Evolutionary conservation across 37 sponge, comb jelly and placozoan species (phyloP), one percentile per base, ranked within the genome.

Genomic region (Halisarca cf. caerulea): DNA sequence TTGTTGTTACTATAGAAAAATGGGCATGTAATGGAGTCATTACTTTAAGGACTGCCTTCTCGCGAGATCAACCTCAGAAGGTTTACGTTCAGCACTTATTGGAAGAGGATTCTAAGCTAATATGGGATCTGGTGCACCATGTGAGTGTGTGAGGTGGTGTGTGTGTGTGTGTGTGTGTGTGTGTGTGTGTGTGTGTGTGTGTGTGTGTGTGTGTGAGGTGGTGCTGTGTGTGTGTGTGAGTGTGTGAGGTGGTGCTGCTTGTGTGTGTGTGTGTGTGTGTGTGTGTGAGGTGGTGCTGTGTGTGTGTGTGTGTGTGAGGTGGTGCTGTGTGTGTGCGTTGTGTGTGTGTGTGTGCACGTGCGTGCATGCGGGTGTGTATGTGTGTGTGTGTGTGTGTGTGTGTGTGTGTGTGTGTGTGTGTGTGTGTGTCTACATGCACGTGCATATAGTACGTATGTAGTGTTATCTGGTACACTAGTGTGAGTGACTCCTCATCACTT

Each of bases 81-180:
- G 82, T 88, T 0, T 91, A 91, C 60, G 92, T 91, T 7, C 92
- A 91, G 57, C 77, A 87, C 68, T 41, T 91, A 24, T 87, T 91
- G 37, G 58, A 58, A 42, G 71, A 88, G 24, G 82, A 91, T 55
- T 75, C 55, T 3, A 21, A 57, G 5, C 34, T 75, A 24, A 35
- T 91, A 1, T 91, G 92, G 92, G 64, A 73, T 24, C 82, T 88
- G 0, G 44, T 89, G 2, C 37, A 74, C 45, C 3, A 9, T 8
- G 77, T 74, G 77, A 74, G 77, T 42, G 64, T 23, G 25, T 62
- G 64, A 7, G 23, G 18, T 11, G 5, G 6, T 61, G 64, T 61
- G 64, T 23, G 30, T 61, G 28, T 28, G 24, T 61, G 24, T 27
- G 15, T 61, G 64, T 61, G 64, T 61, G 64, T 61, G 64, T 27